phyloP scores from a whole-genome alignment of 2,888 invertebrate genomes.

The Abscondita cerata region DNA sequence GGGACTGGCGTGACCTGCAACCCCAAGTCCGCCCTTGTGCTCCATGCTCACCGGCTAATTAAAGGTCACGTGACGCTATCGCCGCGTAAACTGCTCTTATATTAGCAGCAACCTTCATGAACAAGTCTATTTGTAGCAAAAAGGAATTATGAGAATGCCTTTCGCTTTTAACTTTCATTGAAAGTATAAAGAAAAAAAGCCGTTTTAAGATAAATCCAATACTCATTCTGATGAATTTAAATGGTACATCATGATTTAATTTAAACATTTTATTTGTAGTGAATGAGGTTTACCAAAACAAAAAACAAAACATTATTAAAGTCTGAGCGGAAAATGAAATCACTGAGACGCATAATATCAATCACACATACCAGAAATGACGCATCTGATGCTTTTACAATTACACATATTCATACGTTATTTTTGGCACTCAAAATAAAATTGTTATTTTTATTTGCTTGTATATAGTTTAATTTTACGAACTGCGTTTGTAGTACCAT shows the following conservation, averaged over 20 bases:
- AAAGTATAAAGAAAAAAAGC: slow-evolving; percentile 9
- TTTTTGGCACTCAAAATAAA: no score
- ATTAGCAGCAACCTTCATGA: slow-evolving; percentile 46
- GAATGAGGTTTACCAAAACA: no score
- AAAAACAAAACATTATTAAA: no score
- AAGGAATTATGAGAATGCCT: slow-evolving; percentile 25
- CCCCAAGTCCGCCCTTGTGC: slow-evolving; percentile 52
- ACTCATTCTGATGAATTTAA: background rate
- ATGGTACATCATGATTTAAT: background rate
- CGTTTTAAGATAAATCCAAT: background rate
- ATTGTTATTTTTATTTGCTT: no score
- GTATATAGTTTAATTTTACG: no score
- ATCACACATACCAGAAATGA: no score
- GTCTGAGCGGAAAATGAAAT: no score
- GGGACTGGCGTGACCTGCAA: slow-evolving; percentile 55
- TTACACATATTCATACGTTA: no score
- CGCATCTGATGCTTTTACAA: no score
- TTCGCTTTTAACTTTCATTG: slow-evolving; percentile 28
- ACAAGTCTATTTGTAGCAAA: slow-evolving; percentile 41
- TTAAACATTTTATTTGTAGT: no score
- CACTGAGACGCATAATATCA: no score
- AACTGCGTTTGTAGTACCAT: no score
- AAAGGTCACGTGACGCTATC: slow-evolving; percentile 55
- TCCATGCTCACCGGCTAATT: slow-evolving; percentile 52
- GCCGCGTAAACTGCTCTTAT: slow-evolving; percentile 50